A percentile compares a stretch with the other conserved stretches of the same genome.
These are phyloP conservation scores for Fissipunctia ypsillon DNA, from an alignment of 2,888 invertebrate species.

Conservation along the genomic window DNA sequence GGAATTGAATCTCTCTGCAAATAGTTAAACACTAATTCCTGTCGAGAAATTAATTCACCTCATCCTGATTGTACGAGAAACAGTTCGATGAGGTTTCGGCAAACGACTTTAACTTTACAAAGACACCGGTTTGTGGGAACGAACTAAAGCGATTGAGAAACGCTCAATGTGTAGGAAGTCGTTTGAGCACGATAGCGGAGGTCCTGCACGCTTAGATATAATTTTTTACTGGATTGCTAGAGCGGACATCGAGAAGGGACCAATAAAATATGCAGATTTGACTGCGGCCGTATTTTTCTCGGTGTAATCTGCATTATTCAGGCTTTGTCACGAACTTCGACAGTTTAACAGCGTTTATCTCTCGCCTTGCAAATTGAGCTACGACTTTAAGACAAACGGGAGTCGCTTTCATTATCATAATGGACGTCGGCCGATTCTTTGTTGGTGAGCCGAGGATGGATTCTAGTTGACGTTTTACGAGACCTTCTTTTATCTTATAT, in stretches of 20 bases:
- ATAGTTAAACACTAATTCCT: conserved; percentile 70
- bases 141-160: conserved; percentile 66
- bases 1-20: conserved; percentile 74
- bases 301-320: conserved; percentile 91
- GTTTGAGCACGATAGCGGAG: conserved; percentile 60
- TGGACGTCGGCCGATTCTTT: conserved; percentile 89
- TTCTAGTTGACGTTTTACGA: conserved; percentile 80
- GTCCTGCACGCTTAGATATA: conserved; percentile 73
- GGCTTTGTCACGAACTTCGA: conserved; percentile 91
- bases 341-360: conserved; percentile 91
- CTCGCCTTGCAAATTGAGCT: conserved; percentile 91
- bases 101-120: conserved; percentile 60
- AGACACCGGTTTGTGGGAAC: conserved; percentile 49
- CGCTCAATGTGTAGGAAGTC: conserved; percentile 59
- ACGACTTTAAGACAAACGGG: conserved; percentile 91
- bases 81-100: conserved; percentile 63
- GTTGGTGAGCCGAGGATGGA: conserved; percentile 85
- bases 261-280: conserved; percentile 91
- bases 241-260: conserved; percentile 85
- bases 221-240: conserved; percentile 77
- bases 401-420: conserved; percentile 90
- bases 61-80: conserved; percentile 66
- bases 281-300: conserved; percentile 90
- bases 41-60: conserved; percentile 75
- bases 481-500: conserved; percentile 67